These are phyloP conservation scores for Scaptodrosophila latifasciaeformis DNA, from an alignment of 2,888 invertebrate species.

Conservation along the genomic window DNA sequence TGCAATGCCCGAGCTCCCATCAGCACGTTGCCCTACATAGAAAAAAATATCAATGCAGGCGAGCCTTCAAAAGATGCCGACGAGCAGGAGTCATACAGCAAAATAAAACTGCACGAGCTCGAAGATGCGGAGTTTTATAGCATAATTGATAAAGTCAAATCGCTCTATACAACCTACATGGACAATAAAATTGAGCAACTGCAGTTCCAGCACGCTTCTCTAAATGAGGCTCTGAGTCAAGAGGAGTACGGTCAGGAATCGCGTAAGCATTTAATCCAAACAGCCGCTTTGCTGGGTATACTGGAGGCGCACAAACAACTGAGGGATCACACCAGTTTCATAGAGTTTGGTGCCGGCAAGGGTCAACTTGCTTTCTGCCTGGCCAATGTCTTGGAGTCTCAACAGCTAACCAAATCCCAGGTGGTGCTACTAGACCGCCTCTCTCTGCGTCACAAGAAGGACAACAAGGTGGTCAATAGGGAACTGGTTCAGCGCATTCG, in stretches of 20 bases:
- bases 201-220: constrained; percentile 74
- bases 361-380: constrained; percentile 88
- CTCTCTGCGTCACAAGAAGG: constrained; percentile 87
- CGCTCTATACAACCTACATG: constrained; percentile 71
- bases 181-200: constrained; percentile 73
- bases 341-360: constrained; percentile 94
- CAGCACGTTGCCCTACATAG: constrained; percentile 75
- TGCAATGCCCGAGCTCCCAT: constrained; percentile 81
- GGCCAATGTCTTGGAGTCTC: constrained; percentile 77
- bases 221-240: constrained; percentile 77
- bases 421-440: constrained; percentile 87
- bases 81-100: constrained; percentile 16
- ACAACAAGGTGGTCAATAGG: constrained; percentile 78
- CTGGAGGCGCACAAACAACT: constrained; percentile 80
- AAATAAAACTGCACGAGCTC: constrained; percentile 73
- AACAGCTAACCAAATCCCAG: constrained; percentile 75
- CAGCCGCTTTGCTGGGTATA: constrained; percentile 84
- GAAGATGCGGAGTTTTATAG: constrained; percentile 70
- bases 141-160: constrained; percentile 75
- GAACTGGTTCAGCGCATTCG: constrained; percentile 80
- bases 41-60: constrained; percentile 66
- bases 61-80: constrained; percentile 19
- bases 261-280: constrained; percentile 86
- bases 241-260: constrained; percentile 79
- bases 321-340: constrained; percentile 80